phyloP scores from a whole-genome alignment of 2,888 invertebrate species.

The Drosophila formosana region DNA sequence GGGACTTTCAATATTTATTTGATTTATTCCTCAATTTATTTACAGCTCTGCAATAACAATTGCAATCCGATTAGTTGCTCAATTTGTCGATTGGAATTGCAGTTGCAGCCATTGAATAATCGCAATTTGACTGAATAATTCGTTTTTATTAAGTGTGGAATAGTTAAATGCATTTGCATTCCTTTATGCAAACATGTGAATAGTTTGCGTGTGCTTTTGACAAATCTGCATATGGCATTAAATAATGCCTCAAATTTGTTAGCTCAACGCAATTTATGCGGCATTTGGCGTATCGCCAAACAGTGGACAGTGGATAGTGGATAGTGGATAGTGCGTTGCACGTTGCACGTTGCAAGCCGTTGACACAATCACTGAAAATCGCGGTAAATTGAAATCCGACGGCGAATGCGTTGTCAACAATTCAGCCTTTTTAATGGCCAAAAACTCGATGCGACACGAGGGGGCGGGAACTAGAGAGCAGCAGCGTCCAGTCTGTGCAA shows the following conservation, averaged over 20 bases:
- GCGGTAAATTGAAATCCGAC: slow-evolving; percentile 60
- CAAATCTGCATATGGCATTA: slow-evolving; percentile 60
- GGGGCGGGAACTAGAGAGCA: slow-evolving; percentile 1
- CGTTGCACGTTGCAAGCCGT: slow-evolving; percentile 35
- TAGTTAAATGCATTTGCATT: slow-evolving; percentile 33
- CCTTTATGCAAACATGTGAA: slow-evolving; percentile 1
- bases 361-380: slow-evolving; percentile 74
- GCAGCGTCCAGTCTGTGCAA: slow-evolving; percentile 2
- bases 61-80: slow-evolving; percentile 10
- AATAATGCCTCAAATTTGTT: slow-evolving; percentile 76
- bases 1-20: background rate
- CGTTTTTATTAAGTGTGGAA: slow-evolving; percentile 23
- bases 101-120: slow-evolving; percentile 2
- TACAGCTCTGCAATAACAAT: background rate
- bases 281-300: slow-evolving; percentile 24
- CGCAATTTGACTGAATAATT: slow-evolving; percentile 13
- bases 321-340: background rate
- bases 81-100: slow-evolving; percentile 28
- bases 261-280: slow-evolving; percentile 62
- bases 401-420: slow-evolving; percentile 59
- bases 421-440: slow-evolving; percentile 61
- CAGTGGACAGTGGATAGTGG: slow-evolving; percentile 4
- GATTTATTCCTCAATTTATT: background rate
- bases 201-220: slow-evolving; percentile 26
- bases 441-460: slow-evolving; percentile 33